phyloP scores from a whole-genome alignment of 2,888 invertebrate genomes.

The Drosophila suboccidentalis region DNA sequence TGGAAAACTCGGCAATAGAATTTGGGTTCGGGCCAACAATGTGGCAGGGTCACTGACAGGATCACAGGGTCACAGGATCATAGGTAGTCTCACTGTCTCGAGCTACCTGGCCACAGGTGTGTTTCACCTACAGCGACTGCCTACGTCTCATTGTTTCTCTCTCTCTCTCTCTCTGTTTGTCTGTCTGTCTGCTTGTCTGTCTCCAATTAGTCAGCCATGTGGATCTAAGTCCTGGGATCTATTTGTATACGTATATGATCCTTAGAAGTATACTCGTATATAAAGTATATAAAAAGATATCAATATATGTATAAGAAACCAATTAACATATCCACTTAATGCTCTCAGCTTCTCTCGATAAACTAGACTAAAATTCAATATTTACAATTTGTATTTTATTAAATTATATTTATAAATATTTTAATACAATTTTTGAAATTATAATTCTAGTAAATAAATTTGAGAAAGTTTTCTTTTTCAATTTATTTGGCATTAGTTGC shows the following conservation, averaged over 20 bases:
- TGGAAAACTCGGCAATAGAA: not conserved
- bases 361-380: too few species aligned
- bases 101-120: conserved; percentile 49
- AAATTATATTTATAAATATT: too few species aligned
- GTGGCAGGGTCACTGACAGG: conserved; percentile 20
- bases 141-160: not conserved
- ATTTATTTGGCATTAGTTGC: not conserved
- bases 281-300: too few species aligned
- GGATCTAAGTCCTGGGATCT: conserved; percentile 2
- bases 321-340: too few species aligned
- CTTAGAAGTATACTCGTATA: too few species aligned
- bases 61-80: not conserved
- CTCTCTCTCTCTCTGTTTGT: not conserved
- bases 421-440: too few species aligned
- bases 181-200: conserved; percentile 20
- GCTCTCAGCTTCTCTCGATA: too few species aligned
- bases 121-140: conserved; percentile 6
- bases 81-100: conserved; percentile 14
- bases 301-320: too few species aligned
- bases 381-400: too few species aligned
- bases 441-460: too few species aligned
- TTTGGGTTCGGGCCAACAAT: conserved; percentile 31
- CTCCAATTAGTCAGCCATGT: conserved; percentile 39
- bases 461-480: too few species aligned
- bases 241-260: not conserved